These are phyloP conservation scores for Thamnaconus septentrionalis DNA, from an alignment of 2,113 vertebrate genomes.

Conservation along the genomic window DNA sequence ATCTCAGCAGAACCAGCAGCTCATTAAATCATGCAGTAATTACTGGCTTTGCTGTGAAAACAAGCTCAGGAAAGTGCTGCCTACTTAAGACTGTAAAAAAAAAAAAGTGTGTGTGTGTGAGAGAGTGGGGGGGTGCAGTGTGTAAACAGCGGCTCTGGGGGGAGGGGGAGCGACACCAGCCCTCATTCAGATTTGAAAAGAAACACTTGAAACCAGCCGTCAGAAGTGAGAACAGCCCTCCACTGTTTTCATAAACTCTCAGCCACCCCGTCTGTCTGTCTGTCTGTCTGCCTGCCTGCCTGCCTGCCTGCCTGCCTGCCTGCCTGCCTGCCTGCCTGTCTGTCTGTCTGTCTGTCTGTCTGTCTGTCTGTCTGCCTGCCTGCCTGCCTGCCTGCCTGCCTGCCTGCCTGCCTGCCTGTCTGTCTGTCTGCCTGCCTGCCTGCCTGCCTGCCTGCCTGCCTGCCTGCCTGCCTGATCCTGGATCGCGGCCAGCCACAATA, in stretches of 20 bases:
- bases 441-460: no score
- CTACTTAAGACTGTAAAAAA: constrained; percentile 38
- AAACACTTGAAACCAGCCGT: constrained; percentile 28
- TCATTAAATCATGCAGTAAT: constrained; percentile 50
- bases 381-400: no score
- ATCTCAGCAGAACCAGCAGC: constrained; percentile 29
- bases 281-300: not conserved
- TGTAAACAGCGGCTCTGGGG: constrained; percentile 35
- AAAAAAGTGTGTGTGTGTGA: not conserved
- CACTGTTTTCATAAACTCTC: constrained; percentile 64
- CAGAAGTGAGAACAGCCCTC: constrained; percentile 17
- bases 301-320: no score
- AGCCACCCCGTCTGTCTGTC: constrained; percentile 27
- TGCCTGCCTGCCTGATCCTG: constrained; percentile 27
- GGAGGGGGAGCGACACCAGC: constrained; percentile 26
- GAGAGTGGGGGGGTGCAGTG: constrained; percentile 2
- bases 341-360: no score
- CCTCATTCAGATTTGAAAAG: constrained; percentile 32
- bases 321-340: no score
- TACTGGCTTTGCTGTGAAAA: constrained; percentile 53
- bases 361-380: no score
- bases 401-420: constrained; percentile 9
- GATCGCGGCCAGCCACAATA: constrained; percentile 54
- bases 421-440: no score
- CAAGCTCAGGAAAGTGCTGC: constrained; percentile 36